Percentiles rank a stretch among this genome's conserved stretches.
These are phyloP conservation scores for Anguilla pacifica DNA, from an alignment of 2,797 vertebrate genomes.

Conservation along the genomic window DNA sequence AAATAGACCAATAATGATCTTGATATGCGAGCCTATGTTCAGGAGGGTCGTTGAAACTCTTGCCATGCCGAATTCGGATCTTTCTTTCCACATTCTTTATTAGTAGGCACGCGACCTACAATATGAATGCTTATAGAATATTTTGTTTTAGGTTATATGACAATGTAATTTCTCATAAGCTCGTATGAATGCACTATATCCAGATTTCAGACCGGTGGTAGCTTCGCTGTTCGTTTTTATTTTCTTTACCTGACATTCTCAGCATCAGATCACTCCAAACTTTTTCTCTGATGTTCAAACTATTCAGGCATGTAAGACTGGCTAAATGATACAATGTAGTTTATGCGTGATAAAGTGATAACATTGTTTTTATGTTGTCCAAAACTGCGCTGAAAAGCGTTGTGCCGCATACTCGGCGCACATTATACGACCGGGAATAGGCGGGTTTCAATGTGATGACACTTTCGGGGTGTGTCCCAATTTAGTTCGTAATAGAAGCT, in stretches of 20 bases:
- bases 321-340: not conserved
- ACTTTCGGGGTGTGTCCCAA: not conserved
- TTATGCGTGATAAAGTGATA: not conserved
- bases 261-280: not conserved
- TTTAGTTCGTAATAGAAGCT: constrained; percentile 2
- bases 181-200: too few relatives aligned
- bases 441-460: constrained; percentile 7
- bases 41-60: too few relatives aligned
- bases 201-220: too few relatives aligned
- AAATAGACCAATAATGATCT: not conserved
- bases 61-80: too few relatives aligned
- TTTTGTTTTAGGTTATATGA: too few relatives aligned
- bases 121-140: too few relatives aligned
- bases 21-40: too few relatives aligned
- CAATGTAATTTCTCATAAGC: too few relatives aligned
- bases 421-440: not conserved
- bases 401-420: not conserved
- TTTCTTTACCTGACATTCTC: not conserved
- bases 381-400: not conserved
- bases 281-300: not conserved
- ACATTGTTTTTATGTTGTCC: not conserved
- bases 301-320: not conserved
- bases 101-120: too few relatives aligned
- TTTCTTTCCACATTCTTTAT: too few relatives aligned
- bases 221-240: too few relatives aligned